A percentile compares a stretch with the other conserved stretches of the same genome.
These are phyloP conservation scores for Mactra quadrangularis DNA, from an alignment of 1,140 invertebrate species.

Conservation along the genomic window DNA sequence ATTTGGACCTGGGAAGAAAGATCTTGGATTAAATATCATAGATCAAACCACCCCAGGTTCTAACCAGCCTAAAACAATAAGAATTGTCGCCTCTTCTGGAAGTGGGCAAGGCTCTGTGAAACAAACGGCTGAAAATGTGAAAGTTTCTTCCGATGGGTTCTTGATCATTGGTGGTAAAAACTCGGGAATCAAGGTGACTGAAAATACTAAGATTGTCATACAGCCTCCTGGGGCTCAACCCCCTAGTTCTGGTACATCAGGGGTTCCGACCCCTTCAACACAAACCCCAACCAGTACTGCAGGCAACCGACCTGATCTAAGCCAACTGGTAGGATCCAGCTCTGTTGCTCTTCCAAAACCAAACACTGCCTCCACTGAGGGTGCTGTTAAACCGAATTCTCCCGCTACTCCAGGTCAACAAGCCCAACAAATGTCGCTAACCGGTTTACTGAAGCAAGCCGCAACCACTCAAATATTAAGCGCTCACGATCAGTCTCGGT, in stretches of 20 bases:
- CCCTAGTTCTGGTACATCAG: background rate
- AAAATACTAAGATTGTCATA: constrained; percentile 58
- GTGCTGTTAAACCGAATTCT: too few relatives aligned
- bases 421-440: background rate
- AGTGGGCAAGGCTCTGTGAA: constrained; percentile 31
- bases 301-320: background rate
- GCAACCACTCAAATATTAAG: background rate
- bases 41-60: constrained; percentile 28
- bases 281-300: background rate
- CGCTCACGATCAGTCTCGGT: background rate
- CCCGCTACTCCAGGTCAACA: background rate
- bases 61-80: constrained; percentile 39
- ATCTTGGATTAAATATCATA: constrained; percentile 36
- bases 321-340: background rate
- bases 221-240: constrained; percentile 31
- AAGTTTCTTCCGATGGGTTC: constrained; percentile 48
- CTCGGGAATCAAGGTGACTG: constrained; percentile 55
- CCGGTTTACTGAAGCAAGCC: constrained; percentile 3
- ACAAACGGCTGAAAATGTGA: constrained; percentile 54
- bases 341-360: background rate
- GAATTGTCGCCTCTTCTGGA: constrained; percentile 42
- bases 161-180: constrained; percentile 58
- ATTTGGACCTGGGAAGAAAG: constrained; percentile 26
- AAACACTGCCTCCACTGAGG: background rate
- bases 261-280: background rate